These are phyloP conservation scores for Araneus ventricosus DNA, from an alignment of 1,140 invertebrate species.

Conservation along the genomic window DNA sequence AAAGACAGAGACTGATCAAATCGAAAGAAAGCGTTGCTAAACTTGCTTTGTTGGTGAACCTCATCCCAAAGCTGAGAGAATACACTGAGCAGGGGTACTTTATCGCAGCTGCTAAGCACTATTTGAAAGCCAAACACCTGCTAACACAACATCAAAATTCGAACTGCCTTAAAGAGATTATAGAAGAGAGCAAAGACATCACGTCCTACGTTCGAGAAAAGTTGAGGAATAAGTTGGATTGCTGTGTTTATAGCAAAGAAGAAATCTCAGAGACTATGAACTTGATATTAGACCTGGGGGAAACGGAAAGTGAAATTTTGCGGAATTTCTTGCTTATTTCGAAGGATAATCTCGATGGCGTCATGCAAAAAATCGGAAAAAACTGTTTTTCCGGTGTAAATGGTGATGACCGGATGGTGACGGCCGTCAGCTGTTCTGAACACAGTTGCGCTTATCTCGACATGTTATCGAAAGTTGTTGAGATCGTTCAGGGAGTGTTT, in stretches of 20 bases:
- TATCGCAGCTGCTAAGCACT: neutral
- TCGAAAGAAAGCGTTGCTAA: neutral
- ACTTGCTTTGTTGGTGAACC: neutral
- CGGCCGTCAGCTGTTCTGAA: neutral
- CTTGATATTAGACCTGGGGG: neutral
- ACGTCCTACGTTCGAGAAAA: neutral
- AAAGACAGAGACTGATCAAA: neutral
- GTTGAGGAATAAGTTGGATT: conserved; percentile 29
- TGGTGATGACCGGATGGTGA: neutral
- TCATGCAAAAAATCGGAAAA: neutral
- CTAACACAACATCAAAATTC: neutral
- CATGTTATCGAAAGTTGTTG: neutral
- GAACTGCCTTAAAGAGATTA: neutral
- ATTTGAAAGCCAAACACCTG: neutral
- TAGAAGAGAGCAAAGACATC: conserved; percentile 23
- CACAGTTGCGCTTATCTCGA: neutral
- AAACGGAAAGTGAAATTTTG: neutral
- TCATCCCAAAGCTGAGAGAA: conserved; percentile 28
- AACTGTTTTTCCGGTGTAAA: neutral
- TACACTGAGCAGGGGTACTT: neutral
- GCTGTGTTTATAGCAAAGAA: neutral
- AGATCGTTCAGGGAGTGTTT: neutral
- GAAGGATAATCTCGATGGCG: neutral
- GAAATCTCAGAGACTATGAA: neutral
- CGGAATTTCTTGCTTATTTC: neutral